Evolutionary conservation across 1,140 invertebrate genomes (phyloP).

Genomic region (Thaumatotibia leucotreta): DNA sequence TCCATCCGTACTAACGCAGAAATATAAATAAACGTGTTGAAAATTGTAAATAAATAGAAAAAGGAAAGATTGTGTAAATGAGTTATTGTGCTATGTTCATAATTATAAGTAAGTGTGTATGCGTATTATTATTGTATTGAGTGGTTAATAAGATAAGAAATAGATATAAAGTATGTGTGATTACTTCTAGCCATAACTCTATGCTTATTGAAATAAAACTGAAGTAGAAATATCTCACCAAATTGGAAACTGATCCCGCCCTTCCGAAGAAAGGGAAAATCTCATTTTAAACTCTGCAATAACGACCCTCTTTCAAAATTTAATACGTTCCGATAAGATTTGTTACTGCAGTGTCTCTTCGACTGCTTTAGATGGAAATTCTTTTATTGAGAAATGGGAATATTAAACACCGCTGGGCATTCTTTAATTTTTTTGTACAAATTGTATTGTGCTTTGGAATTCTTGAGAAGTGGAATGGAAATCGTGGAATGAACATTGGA

Average conservation of each 20-base stretch:
- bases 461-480: too few species aligned
- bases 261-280: background rate
- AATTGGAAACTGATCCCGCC: slow-evolving; percentile 4
- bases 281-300: slow-evolving; percentile 7
- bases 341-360: background rate
- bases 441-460: background rate
- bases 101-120: too few species aligned
- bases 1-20: too few species aligned
- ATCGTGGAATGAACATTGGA: too few species aligned
- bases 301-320: slow-evolving; percentile 9
- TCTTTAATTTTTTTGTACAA: background rate
- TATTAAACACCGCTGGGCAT: background rate
- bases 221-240: slow-evolving; percentile 6
- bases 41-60: too few species aligned
- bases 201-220: slow-evolving; percentile 3
- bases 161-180: too few species aligned
- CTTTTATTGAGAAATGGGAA: background rate
- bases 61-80: too few species aligned
- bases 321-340: slow-evolving; percentile 7
- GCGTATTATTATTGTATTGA: too few species aligned
- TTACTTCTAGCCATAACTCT: background rate
- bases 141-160: too few species aligned
- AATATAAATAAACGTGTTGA: too few species aligned
- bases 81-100: too few species aligned
- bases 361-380: background rate